These are phyloP conservation scores for Calonectris borealis DNA, from an alignment of 2,113 vertebrate species.

Conservation along the genomic window DNA sequence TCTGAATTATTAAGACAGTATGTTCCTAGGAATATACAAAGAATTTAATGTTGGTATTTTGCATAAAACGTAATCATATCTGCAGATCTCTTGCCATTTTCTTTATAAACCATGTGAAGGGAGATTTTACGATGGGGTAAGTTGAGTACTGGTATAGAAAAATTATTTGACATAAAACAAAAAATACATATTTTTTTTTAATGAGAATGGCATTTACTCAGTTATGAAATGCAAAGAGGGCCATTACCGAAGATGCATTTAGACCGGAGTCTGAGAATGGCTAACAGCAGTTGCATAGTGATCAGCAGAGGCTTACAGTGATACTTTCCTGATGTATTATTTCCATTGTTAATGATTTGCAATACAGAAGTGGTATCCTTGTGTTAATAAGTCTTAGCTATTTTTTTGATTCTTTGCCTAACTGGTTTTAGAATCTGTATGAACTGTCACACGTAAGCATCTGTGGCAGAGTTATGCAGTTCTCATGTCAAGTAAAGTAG, in stretches of 20 bases:
- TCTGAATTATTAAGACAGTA: neutral
- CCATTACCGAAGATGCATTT: neutral
- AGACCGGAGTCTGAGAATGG: neutral
- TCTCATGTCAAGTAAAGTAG: neutral
- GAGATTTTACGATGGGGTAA: neutral
- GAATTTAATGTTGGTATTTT: neutral
- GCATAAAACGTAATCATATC: neutral
- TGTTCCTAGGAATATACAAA: neutral
- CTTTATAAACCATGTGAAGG: neutral
- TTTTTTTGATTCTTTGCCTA: neutral
- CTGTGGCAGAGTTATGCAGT: neutral
- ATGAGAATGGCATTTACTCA: neutral
- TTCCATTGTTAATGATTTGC: neutral
- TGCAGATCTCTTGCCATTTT: neutral
- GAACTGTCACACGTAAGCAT: rapidly evolving
- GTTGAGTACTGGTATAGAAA: neutral
- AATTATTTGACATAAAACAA: neutral
- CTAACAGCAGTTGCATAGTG: neutral
- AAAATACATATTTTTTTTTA: neutral
- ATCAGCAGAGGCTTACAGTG: neutral
- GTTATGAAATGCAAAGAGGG: neutral
- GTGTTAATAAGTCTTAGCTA: neutral
- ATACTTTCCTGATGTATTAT: neutral
- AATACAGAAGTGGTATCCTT: neutral
- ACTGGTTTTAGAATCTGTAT: neutral